Conservation (phyloP, 2,888 invertebrate species). For the Caenorhabditis imperialis region DNA sequence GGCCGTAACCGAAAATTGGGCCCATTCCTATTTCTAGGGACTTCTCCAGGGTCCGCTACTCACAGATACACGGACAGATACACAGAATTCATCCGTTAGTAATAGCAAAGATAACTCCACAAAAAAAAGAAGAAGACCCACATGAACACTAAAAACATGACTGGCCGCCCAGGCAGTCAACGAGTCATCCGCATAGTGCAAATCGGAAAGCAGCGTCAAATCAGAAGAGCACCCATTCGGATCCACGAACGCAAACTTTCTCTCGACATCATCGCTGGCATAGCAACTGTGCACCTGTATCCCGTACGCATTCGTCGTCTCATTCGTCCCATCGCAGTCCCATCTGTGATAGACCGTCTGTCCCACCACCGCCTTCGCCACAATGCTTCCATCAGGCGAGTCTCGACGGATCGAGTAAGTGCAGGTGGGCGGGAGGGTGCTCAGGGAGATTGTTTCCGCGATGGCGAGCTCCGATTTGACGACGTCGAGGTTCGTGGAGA, state of each 20-base stretch:
- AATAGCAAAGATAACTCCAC: neutral
- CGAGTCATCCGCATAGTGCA: constrained; percentile 70
- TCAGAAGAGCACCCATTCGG: constrained; percentile 71
- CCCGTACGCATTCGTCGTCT: constrained; percentile 69
- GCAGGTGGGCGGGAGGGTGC: constrained; percentile 72
- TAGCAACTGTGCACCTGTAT: constrained; percentile 73
- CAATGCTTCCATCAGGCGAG: constrained; percentile 68
- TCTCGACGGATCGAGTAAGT: constrained; percentile 72
- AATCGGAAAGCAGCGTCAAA: constrained; percentile 66
- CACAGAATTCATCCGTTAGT: too few species aligned
- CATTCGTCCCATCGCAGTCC: constrained; percentile 75
- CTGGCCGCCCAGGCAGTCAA: constrained; percentile 70
- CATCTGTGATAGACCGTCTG: constrained; percentile 76
- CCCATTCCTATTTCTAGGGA: too few species aligned
- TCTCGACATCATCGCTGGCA: constrained; percentile 69
- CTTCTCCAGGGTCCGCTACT: too few species aligned
- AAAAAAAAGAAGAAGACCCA: neutral
- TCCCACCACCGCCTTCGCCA: constrained; percentile 70
- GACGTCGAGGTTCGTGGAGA: constrained; percentile 71
- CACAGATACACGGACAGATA: too few species aligned
- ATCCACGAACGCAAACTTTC: constrained; percentile 68
- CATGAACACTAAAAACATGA: constrained; percentile 68
- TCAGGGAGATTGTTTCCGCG: constrained; percentile 71
- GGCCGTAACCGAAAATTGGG: too few species aligned
- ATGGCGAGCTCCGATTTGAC: constrained; percentile 58